These are phyloP conservation scores for Echinops telfairi DNA, from an alignment of 2,113 vertebrate species.

Conservation along the genomic window DNA sequence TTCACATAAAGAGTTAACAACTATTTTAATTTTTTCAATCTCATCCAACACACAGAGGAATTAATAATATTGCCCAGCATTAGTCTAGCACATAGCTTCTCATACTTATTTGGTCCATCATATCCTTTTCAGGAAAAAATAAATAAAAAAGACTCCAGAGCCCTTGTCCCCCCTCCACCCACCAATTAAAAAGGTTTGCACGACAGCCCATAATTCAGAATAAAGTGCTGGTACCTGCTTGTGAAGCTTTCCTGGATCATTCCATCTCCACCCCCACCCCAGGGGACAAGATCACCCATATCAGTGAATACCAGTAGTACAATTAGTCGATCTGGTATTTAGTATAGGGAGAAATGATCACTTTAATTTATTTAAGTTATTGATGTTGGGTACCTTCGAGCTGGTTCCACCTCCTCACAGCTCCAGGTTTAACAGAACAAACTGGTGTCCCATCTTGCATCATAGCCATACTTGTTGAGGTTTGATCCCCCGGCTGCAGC, in stretches of 20 bases:
- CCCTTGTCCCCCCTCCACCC: too few relatives aligned
- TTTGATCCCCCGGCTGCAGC: not conserved
- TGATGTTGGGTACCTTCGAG: not conserved
- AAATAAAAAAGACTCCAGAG: too few relatives aligned
- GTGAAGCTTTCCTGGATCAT: too few relatives aligned
- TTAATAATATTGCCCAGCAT: not conserved
- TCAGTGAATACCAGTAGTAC: too few relatives aligned
- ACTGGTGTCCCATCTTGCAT: not conserved
- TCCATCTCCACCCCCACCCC: too few relatives aligned
- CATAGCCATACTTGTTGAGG: not conserved
- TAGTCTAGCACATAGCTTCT: not conserved
- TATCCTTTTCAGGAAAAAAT: too few relatives aligned
- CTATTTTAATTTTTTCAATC: not conserved
- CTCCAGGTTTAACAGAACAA: not conserved
- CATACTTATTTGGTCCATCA: too few relatives aligned
- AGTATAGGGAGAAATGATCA: not conserved
- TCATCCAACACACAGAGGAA: not conserved
- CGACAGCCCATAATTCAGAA: too few relatives aligned
- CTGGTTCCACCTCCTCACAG: not conserved
- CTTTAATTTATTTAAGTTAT: not conserved
- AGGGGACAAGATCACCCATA: too few relatives aligned
- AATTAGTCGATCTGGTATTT: too few relatives aligned
- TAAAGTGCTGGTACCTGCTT: too few relatives aligned
- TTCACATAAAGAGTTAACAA: not conserved
- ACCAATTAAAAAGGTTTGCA: too few relatives aligned